Evolutionary conservation across 2,113 vertebrate species (phyloP).

Genomic region (Eptesicus fuscus): DNA sequence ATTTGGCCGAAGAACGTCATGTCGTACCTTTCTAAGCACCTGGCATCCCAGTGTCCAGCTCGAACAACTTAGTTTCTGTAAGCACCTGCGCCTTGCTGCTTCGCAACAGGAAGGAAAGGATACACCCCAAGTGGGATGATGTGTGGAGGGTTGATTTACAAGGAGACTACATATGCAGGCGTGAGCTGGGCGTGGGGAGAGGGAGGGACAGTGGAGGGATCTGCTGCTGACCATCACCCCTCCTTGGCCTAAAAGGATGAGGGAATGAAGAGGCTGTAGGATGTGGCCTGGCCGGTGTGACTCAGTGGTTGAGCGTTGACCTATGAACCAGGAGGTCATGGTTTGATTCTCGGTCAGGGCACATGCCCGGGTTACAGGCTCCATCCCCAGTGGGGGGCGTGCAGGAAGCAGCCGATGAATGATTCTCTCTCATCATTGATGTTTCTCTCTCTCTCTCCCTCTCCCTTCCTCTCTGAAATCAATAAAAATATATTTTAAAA

Average conservation of each 20-base stretch:
- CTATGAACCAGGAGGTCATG: too few relatives aligned
- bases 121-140: neutral
- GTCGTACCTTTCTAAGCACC: accelerated
- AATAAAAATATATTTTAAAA: too few relatives aligned
- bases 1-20: accelerated
- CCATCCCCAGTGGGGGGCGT: too few relatives aligned
- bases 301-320: too few relatives aligned
- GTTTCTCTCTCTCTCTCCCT: too few relatives aligned
- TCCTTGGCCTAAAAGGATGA: neutral
- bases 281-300: too few relatives aligned
- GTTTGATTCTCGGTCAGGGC: too few relatives aligned
- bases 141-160: neutral
- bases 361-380: too few relatives aligned
- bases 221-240: neutral
- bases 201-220: neutral
- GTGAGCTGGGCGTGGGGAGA: neutral
- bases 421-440: too few relatives aligned
- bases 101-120: neutral
- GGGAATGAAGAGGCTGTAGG: neutral
- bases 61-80: neutral
- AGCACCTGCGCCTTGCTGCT: neutral
- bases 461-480: too few relatives aligned
- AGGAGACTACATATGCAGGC: neutral
- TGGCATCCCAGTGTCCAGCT: neutral
- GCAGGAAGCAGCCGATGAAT: too few relatives aligned